Evolutionary conservation across 2,888 invertebrate genomes (phyloP).

Genomic region (Andrena haemorrhoa): DNA sequence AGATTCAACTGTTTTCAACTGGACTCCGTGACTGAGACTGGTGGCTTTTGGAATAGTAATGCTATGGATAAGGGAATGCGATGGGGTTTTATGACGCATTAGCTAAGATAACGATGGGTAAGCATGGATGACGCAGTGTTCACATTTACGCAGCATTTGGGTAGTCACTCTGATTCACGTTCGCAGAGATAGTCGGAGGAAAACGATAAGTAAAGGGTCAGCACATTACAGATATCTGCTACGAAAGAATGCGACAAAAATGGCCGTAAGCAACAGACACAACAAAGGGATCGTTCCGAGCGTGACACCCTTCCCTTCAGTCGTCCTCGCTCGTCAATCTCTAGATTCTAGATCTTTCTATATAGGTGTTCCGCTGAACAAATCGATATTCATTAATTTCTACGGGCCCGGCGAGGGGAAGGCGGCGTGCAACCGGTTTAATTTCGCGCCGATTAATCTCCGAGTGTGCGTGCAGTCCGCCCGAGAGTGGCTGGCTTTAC

Average conservation of each 20-base stretch:
- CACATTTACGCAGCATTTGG: no score
- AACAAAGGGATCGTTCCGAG: background rate
- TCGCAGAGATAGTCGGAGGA: no score
- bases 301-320: background rate
- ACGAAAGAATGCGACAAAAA: background rate
- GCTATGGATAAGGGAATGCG: no score
- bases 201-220: no score
- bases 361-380: constrained; percentile 21
- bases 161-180: no score
- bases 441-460: constrained; percentile 67
- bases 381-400: constrained; percentile 60
- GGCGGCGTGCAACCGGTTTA: constrained; percentile 64
- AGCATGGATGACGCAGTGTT: no score
- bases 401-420: background rate
- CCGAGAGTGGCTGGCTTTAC: constrained; percentile 19
- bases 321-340: background rate
- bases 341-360: background rate
- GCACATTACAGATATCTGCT: no score
- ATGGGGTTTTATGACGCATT: no score
- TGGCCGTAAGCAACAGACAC: background rate
- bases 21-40: no score
- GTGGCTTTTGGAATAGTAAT: no score
- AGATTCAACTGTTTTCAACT: no score
- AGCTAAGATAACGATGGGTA: no score
- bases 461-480: constrained; percentile 16